Base-by-base conservation (phyloP, 2,113 vertebrate genomes). In the Alethe castanea region DNA sequence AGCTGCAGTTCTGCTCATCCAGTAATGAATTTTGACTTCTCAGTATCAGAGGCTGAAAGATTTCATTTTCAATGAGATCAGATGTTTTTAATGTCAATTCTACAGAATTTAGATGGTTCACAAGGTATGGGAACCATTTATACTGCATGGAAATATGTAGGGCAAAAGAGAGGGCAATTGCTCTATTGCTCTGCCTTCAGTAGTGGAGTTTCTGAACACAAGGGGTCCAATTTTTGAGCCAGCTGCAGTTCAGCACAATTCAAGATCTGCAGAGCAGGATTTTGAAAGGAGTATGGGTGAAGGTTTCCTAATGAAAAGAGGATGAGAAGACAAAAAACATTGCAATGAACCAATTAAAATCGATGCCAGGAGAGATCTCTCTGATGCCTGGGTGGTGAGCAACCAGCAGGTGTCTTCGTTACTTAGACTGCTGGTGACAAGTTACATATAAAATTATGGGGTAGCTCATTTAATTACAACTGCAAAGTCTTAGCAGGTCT, bases 331-430 rank as follows among this genome's bases (percentile, higher is more conserved):
- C 71, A 96, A 95, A 96, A 90, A 40, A 12, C 60, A 60, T 88
- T 88, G 42, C 73, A 86, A 95, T 0, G 22, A 90, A 76, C 94
- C 95, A 96, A 96, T 97, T 97, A 97, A 95, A 96, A 92, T 83
- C 3, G 0, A 78, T 81, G 60, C 56, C 67, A 93, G 82, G 64
- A 91, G 90, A 93, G 67, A 92, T 53, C 23, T 92, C 72, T 96
- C 93, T 96, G 92, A 95, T 86, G 85, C 90, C 92, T 94, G 85
- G 54, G 76, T 94, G 88, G 90, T 94, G 90, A 95, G 59, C 54
- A 91, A 86, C 93, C 91, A 92, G 96, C 95, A 95, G 96, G 95
- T 88, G 92, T 93, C 88, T 96, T 97, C 94, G 88, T 96, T 96
- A 94, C 88, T 96, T 78, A 83, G 88, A 86, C 81, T 94, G 50